Conservation (phyloP, 2,888 invertebrate species). For the Diaperis boleti region DNA sequence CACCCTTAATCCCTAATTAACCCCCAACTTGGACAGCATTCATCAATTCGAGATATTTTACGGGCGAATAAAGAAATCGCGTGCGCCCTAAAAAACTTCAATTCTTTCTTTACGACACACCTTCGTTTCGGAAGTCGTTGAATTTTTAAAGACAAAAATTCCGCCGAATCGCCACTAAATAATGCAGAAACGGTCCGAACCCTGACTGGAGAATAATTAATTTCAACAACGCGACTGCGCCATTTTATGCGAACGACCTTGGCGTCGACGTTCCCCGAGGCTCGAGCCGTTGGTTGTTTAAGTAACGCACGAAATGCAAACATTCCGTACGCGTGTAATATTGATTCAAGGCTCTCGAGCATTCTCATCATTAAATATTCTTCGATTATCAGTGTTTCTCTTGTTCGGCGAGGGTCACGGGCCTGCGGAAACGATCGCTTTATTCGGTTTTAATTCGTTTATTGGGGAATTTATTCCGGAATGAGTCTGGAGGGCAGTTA, state of each 20-base stretch:
- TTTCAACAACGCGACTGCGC: no score
- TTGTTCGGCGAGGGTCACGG: no score
- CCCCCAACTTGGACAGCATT: not conserved
- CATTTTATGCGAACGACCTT: no score
- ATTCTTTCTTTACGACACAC: not conserved
- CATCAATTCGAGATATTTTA: not conserved
- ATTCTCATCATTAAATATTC: slow-evolving; percentile 26
- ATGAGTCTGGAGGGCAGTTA: no score
- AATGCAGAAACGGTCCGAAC: slow-evolving; percentile 21
- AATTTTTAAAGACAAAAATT: slow-evolving; percentile 3
- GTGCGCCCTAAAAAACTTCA: not conserved
- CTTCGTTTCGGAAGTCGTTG: no score
- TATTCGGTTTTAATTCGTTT: no score
- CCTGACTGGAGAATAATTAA: slow-evolving; percentile 16
- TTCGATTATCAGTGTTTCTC: slow-evolving; percentile 12
- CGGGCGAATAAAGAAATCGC: not conserved
- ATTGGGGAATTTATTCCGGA: no score
- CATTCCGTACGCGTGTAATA: no score
- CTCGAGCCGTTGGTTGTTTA: no score
- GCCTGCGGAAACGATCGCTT: no score
- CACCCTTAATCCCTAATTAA: not conserved
- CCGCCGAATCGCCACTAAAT: slow-evolving; percentile 15
- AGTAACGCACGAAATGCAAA: no score
- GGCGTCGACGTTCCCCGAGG: no score
- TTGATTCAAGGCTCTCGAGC: slow-evolving; percentile 17